Percentiles rank a stretch among this genome's conserved stretches.
phyloP scores from a whole-genome alignment of 2,113 vertebrate genomes.

The Toxotes chatareus region DNA sequence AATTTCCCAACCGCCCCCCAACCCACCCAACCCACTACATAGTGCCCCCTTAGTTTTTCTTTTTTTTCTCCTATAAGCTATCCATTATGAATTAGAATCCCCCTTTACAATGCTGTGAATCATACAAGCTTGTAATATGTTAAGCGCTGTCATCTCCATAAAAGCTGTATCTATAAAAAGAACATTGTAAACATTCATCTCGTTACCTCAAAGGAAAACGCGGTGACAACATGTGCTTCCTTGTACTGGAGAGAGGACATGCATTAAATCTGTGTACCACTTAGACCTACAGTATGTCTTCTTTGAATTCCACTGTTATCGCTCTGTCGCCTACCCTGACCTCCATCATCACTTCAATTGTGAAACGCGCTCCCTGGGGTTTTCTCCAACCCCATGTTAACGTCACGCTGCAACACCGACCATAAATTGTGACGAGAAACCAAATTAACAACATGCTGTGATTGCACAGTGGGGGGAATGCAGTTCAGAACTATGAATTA shows the following conservation, averaged over 20 bases:
- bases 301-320: constrained; percentile 58
- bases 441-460: constrained; percentile 80
- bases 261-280: constrained; percentile 57
- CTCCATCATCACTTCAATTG: constrained; percentile 70
- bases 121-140: constrained; percentile 66
- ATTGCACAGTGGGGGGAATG: constrained; percentile 71
- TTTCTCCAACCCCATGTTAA: constrained; percentile 53
- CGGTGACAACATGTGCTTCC: constrained; percentile 13
- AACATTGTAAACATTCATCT: constrained; percentile 57
- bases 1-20: neutral
- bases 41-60: constrained; percentile 9
- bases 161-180: constrained; percentile 69
- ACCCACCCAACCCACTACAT: neutral
- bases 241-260: constrained; percentile 27
- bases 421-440: constrained; percentile 78
- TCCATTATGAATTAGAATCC: constrained; percentile 58
- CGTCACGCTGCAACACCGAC: constrained; percentile 43
- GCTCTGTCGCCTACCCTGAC: constrained; percentile 43
- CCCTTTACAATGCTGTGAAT: constrained; percentile 46
- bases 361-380: constrained; percentile 61
- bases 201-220: constrained; percentile 52
- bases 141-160: constrained; percentile 60
- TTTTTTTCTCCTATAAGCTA: constrained; percentile 6
- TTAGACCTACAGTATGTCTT: constrained; percentile 38
- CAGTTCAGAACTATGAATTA: constrained; percentile 75